Evolutionary conservation across 2,888 invertebrate species (phyloP).

Genomic region (Lapara coniferarum): DNA sequence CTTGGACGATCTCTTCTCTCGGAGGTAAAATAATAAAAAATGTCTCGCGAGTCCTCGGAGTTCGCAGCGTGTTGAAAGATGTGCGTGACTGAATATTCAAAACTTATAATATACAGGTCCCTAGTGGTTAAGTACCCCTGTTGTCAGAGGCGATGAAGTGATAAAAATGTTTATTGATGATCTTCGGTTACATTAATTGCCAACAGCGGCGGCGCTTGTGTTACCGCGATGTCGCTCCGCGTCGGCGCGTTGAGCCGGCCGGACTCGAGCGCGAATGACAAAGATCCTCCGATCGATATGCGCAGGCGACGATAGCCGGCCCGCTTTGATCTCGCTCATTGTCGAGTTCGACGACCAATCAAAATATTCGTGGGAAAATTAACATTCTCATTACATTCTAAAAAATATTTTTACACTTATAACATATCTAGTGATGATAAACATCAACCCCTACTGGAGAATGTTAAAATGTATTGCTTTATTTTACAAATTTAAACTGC

Average conservation of each 20-base stretch:
- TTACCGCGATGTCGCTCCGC: conserved; percentile 63
- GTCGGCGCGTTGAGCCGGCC: conserved; percentile 41
- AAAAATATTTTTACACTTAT: conserved; percentile 19
- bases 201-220: conserved; percentile 77
- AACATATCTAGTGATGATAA: conserved; percentile 28
- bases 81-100: conserved; percentile 78
- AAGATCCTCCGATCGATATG: conserved; percentile 75
- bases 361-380: conserved; percentile 64
- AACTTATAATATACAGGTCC: conserved; percentile 66
- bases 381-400: conserved; percentile 33
- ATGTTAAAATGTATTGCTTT: neutral
- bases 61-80: conserved; percentile 58
- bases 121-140: conserved; percentile 69
- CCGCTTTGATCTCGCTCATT: conserved; percentile 69
- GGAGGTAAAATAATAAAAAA: conserved; percentile 52
- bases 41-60: conserved; percentile 37
- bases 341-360: conserved; percentile 75
- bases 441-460: neutral
- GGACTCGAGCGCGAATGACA: conserved; percentile 73
- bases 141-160: conserved; percentile 79
- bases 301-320: conserved; percentile 59
- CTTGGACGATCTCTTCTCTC: conserved; percentile 38
- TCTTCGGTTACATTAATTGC: conserved; percentile 81
- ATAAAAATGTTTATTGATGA: conserved; percentile 83
- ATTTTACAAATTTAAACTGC: conserved; percentile 12